A percentile compares a stretch with the other conserved stretches of the same genome.
phyloP scores from a whole-genome alignment of 2,797 vertebrate genomes.

The Aplochiton taeniatus region DNA sequence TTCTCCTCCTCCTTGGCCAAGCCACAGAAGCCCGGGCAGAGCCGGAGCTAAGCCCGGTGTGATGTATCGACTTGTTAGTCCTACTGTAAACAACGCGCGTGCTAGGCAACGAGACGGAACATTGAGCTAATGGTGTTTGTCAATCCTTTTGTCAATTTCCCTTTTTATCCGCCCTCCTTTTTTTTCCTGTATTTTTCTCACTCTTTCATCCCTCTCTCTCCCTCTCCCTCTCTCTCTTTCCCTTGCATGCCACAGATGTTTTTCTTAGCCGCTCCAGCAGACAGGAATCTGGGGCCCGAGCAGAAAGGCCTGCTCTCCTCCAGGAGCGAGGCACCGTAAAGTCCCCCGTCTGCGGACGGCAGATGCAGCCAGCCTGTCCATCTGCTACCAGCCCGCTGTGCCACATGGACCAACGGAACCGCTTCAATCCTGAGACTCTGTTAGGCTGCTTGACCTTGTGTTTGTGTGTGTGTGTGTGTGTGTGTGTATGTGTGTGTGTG shows the following conservation, averaged over 20 bases:
- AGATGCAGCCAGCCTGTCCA: slow-evolving; percentile 99
- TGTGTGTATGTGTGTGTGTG: slow-evolving; percentile 62
- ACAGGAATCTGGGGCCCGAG: slow-evolving; percentile 99
- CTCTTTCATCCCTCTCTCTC: slow-evolving; percentile 70
- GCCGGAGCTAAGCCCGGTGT: slow-evolving; percentile 57
- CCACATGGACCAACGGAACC: slow-evolving; percentile 90
- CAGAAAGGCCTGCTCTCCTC: slow-evolving; percentile 94
- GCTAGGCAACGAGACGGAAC: slow-evolving; percentile 85
- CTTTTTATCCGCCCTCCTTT: slow-evolving; percentile 20
- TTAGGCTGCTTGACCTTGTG: slow-evolving; percentile 28
- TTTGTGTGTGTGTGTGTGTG: slow-evolving; percentile 70
- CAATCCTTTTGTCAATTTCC: slow-evolving; percentile 92
- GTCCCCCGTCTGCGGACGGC: slow-evolving; percentile 96
- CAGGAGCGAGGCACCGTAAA: slow-evolving; percentile 97
- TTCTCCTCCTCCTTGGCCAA: slow-evolving; percentile 5
- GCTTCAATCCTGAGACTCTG: slow-evolving; percentile 81
- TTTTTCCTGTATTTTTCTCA: slow-evolving; percentile 9
- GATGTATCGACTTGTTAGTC: slow-evolving; percentile 87
- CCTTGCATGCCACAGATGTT: slow-evolving; percentile 97
- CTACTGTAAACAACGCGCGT: slow-evolving; percentile 92
- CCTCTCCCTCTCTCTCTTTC: slow-evolving; percentile 1
- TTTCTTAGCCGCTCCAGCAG: slow-evolving; percentile 97
- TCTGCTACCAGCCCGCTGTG: slow-evolving; percentile 95
- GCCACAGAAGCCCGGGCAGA: slow-evolving; percentile 4
- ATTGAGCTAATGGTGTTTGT: slow-evolving; percentile 95